Base-by-base conservation (phyloP, 2,888 invertebrate species). In the Drosophila prolongata region DNA sequence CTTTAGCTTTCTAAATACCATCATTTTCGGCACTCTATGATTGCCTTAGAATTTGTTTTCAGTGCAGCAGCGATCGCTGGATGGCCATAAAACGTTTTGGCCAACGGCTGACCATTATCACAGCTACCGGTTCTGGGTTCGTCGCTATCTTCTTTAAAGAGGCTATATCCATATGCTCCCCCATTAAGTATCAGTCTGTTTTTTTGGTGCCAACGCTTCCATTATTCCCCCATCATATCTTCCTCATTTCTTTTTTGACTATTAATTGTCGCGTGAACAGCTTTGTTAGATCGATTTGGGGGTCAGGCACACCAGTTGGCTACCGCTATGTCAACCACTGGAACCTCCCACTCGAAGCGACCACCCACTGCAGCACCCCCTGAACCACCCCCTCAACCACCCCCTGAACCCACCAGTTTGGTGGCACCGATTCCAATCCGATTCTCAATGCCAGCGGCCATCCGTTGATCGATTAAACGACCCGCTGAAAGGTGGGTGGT, bases 261-360 rank as follows among this genome's bases (percentile, higher is more conserved):
- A 87, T 89, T 84, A 84, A 84, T 89, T 85, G 89, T 89, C 89
- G 85, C 84, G 88, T 85, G 89, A 85, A 82, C 68, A 57, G 76
- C 62, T 72, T 89, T 85, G 85, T 85, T 85, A 88, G 85, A 85
- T 85, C 85, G 85, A 85, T 85, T 66, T 78, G 72, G 86, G 78
- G 89, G 84, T 89, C 89, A 85, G 86, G 88, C 37, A 64, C 40
- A 52, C 34, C 72, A 72, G 76, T 78, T 79, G 82, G 38, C 62
- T 80, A 72, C 80, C 75, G 77, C 70, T 79, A 35, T 80, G 83
- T 79, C 84, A 72, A 78, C 62, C 69, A 19, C 44, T 59, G 50
- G 49, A 68, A 53, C 44, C 65, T 19, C 56, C 47, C 52, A 55
- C 50, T 35, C 19, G 35, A 47, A 46, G 14, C 53, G 46, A 6